Evolutionary conservation across 2,113 vertebrate genomes (phyloP), one percentile per base, ranked within the genome.

Genomic region (Pangasianodon gigas): DNA sequence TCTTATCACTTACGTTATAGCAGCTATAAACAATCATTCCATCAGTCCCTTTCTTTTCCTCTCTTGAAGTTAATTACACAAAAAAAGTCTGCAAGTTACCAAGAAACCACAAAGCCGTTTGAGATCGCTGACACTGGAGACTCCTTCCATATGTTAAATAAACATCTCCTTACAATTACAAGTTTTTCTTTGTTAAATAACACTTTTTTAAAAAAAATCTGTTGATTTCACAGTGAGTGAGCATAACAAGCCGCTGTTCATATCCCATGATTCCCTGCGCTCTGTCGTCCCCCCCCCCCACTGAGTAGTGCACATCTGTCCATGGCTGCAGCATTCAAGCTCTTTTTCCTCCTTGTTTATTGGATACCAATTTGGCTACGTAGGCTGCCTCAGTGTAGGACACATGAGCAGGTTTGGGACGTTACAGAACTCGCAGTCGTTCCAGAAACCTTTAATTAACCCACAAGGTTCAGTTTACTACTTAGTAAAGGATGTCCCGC

Each of bases 221-320:
- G 58, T 24, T 79, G 37, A 79, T 37, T 41, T 75, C 71, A 75
- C 71, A 44, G 71, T 4, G 37, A 51, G 29, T 41, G 37, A 41
- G 54, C 18, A 37, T 11, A 37, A 80, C 83, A 69, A 91, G 85
- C 79, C 71, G 60, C 67, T n/a, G 29, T 58, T 69, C 32, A 19
- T 71, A 79, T 87, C 85, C 65, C 87, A 67, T 88, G 48, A 65
- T 77, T 44, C 24, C 87, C 62, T 52, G 44, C 81, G 75, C 54
- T 48, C 41, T 62, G 18, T 69, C 9, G 58, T 56, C 79, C 54
- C 88, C 74, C 77, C 71, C 58, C 54, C 48, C 81, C 71, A 7
- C 85, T 26, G 46, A 85, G 75, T 32, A 52, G 26, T 37, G 26
- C 85, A 89, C 89, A 90, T 92, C 91, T 93, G 88, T 90, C 89